phyloP scores from a whole-genome alignment of 2,113 vertebrate species.

The Salminus brasiliensis region DNA sequence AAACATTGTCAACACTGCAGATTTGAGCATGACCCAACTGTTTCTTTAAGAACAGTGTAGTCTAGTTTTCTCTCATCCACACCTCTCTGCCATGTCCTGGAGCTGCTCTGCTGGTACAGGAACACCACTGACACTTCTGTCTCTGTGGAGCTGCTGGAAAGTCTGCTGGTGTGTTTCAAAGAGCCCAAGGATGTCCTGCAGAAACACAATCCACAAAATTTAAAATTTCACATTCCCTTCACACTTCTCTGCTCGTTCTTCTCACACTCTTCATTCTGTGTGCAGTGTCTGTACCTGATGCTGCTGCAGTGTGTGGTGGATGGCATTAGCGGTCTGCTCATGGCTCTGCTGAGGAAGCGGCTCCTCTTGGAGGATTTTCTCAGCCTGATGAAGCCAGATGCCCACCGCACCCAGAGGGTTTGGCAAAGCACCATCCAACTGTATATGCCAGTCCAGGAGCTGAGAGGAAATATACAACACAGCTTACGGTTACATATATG shows the following conservation, averaged over 20 bases:
- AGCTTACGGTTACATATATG: too few relatives aligned
- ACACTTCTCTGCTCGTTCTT: background rate
- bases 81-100: constrained; percentile 94
- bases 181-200: constrained; percentile 91
- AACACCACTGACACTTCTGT: constrained; percentile 88
- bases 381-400: constrained; percentile 90
- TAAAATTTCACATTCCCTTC: background rate
- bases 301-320: constrained; percentile 88
- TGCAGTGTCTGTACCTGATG: constrained; percentile 81
- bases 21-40: too few relatives aligned
- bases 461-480: constrained; percentile 60
- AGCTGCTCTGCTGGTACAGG: constrained; percentile 92
- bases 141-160: constrained; percentile 90
- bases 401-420: constrained; percentile 89
- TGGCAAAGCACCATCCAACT: constrained; percentile 92
- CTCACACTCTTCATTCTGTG: background rate
- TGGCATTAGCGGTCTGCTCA: constrained; percentile 88
- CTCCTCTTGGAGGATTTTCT: constrained; percentile 89
- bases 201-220: constrained; percentile 31
- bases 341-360: constrained; percentile 85
- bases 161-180: constrained; percentile 88
- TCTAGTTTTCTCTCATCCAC: background rate
- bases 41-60: too few relatives aligned
- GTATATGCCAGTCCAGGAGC: constrained; percentile 92
- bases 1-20: too few relatives aligned